Evolutionary conservation across 2,888 invertebrate genomes (phyloP), one percentile per base, ranked within the genome.

Genomic region (Glyphotaelius pellucidus): DNA sequence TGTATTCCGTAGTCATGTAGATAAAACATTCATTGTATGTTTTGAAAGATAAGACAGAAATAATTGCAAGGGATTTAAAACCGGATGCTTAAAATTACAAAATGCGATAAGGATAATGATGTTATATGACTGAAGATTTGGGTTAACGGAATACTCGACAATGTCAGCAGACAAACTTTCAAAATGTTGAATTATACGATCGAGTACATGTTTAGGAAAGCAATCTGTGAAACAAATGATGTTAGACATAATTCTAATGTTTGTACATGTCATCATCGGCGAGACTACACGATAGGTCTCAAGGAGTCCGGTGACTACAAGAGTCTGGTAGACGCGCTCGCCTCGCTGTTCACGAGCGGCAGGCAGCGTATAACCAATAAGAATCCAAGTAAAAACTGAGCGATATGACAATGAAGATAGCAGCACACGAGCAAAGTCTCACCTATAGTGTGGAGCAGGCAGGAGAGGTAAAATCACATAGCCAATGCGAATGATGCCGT

Each of bases 1-100:
- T 67, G 67, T 67, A 67, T 67, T 67, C 67, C 67, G 67, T n/a
- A 67, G 9, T 67, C 25, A 67, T 67, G 25, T 67, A 9, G 25
- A 67, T n/a, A n/a, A 67, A 67, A 25, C 67, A 67, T 67, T 67
- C 67, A 67, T 67, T 67, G 67, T 67, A 67, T 25, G 67, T 67
- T 67, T 67, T 67, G 67, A 67, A 67, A 67, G 67, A 67, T 67
- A 67, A 67, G 67, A 67, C 67, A 67, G 67, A 67, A 67, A 67
- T 67, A 67, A 67, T 67, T 67, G n/a, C 67, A 25, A 67, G 67
- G 67, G 67, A 67, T 67, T 67, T 25, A 67, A 67, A 25, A 67
- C 67, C 67, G 67, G 67, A 67, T 67, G 67, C 67, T 67, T 67
- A n/a, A 67, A 67, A 67, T 67, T 67, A 67, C 67, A 67, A 67